These are phyloP conservation scores for Epizoanthus fatuus DNA, from an alignment of 92 coral and sea anemone species.

Conservation along the genomic window DNA sequence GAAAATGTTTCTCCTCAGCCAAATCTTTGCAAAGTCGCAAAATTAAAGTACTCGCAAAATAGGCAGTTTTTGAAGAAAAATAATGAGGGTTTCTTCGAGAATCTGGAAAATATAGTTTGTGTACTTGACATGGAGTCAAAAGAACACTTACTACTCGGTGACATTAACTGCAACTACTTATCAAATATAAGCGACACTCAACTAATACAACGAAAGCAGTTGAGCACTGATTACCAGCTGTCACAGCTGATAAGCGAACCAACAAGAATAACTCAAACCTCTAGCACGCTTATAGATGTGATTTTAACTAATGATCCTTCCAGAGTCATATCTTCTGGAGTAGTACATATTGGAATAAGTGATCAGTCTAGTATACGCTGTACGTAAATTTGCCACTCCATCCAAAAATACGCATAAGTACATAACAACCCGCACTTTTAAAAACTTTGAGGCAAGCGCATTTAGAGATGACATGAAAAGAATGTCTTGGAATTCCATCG, in stretches of 20 bases:
- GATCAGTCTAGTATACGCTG: slow-evolving; percentile 23
- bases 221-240: not conserved
- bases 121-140: slow-evolving; percentile 18
- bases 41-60: too few species aligned
- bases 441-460: slow-evolving; percentile 33
- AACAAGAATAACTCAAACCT: slow-evolving; percentile 24
- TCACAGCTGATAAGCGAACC: not conserved
- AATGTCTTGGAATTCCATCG: slow-evolving; percentile 17
- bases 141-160: slow-evolving; percentile 29
- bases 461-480: slow-evolving; percentile 18
- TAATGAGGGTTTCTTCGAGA: slow-evolving; percentile 4
- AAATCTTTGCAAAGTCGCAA: too few species aligned
- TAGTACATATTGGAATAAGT: slow-evolving; percentile 33
- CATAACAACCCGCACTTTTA: slow-evolving; percentile 39
- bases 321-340: slow-evolving; percentile 13
- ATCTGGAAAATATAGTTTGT: not conserved
- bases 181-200: not conserved
- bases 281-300: slow-evolving; percentile 30
- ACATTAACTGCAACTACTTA: slow-evolving; percentile 30
- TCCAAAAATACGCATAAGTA: slow-evolving; percentile 39
- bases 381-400: slow-evolving; percentile 42
- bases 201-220: not conserved
- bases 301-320: slow-evolving; percentile 41
- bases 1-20: too few species aligned
- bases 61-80: too few species aligned